Evolutionary conservation across 2,888 invertebrate species (phyloP), one percentile per base, ranked within the genome.

Genomic region (Lasioglossum lativentre): DNA sequence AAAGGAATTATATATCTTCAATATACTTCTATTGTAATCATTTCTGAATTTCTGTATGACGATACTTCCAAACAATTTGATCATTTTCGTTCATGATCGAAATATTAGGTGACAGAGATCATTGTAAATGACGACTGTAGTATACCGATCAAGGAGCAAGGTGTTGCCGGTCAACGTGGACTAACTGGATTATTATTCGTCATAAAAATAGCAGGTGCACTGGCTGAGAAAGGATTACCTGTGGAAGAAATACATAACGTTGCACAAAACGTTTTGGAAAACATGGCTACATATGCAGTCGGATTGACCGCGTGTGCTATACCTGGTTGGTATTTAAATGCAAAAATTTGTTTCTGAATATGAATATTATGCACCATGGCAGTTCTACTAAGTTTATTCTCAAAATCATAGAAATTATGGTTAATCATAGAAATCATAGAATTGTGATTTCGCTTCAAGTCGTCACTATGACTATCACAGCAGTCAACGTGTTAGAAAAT

Each of bases 201-300:
- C 23, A 93, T 92, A 23, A 95, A 95, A 92, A 92, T 95, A 47
- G 93, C 92, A 12, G 95, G 95, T 8, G 93, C 95, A 34, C 82
- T 95, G 56, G 93, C 95, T 1, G 96, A 96, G 88, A 94, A 94
- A 77, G 96, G 96, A 3, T 92, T 94, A 56, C 90, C 93, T n/a
- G 93, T 97, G 45, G 95, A 95, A 19, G 95, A 96, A 71, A 95
- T 97, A 23, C 91, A 92, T 14, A 86, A 91, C 27, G 91, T 90
- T 42, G 94, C 95, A 14, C 87, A 94, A 74, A 95, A 95, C 70
- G 95, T 96, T 0, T 95, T 96, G 80, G 94, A 96, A 68, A 95
- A 96, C 89, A 96, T 97, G 95, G 97, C 97, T 0, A 98, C 98
- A 0, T 96, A 97, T 75, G 97, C 97, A 2, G 96, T 98, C 10